Evolutionary conservation across 2,888 invertebrate species (phyloP).

Genomic region (Lasioglossum calceatum): DNA sequence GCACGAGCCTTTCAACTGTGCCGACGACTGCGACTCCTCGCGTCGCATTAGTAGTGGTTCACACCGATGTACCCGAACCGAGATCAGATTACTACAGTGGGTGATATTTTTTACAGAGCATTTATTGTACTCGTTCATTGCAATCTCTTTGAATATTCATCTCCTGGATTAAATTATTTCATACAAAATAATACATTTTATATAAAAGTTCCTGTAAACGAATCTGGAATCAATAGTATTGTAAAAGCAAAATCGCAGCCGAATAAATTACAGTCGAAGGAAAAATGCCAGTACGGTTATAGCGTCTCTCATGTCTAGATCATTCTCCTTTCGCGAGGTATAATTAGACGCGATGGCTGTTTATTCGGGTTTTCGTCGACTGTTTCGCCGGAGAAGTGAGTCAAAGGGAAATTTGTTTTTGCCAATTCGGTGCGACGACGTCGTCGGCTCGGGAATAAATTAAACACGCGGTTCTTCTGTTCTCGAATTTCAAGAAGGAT

Average conservation of each 20-base stretch:
- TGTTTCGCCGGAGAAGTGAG: background rate
- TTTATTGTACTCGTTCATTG: too few species aligned
- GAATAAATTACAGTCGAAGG: too few species aligned
- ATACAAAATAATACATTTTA: too few species aligned
- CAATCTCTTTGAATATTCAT: too few species aligned
- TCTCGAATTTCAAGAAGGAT: background rate
- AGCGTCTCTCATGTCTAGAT: background rate
- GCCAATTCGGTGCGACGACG: conserved; percentile 1
- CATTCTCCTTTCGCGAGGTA: background rate
- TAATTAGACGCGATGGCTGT: conserved; percentile 2
- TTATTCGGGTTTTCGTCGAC: background rate
- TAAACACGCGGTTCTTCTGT: background rate
- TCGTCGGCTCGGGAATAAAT: background rate
- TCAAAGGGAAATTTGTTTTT: conserved; percentile 8
- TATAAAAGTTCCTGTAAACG: background rate
- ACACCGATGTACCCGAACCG: too few species aligned
- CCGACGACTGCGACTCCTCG: too few species aligned
- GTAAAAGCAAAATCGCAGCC: too few species aligned
- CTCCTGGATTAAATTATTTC: too few species aligned
- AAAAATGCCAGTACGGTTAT: background rate
- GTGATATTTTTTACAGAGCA: too few species aligned
- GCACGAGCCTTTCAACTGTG: too few species aligned
- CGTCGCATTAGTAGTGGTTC: too few species aligned
- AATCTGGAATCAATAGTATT: background rate
- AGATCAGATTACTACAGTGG: too few species aligned